Evolutionary conservation across 1,140 invertebrate genomes (phyloP), one percentile per base, ranked within the genome.

Genomic region (Zophobas atratus): DNA sequence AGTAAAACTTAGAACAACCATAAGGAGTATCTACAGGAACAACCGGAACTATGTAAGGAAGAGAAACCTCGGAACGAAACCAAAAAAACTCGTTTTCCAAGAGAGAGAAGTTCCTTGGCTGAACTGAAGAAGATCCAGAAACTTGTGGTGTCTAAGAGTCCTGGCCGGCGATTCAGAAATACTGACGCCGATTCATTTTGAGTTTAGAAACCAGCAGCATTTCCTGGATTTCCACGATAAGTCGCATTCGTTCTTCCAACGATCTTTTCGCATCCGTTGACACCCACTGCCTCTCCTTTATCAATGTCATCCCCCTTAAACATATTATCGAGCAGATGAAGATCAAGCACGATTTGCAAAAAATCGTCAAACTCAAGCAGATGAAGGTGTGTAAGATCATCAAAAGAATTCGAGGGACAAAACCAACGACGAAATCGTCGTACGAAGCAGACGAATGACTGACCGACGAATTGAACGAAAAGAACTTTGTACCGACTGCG

Each of bases 341-440:
- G n/a, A 63, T 4, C 38, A 41, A 76, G 33, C 41, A 34, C 34
- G 33, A 51, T 36, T 1, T n/a, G 6, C 60, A 80, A 33, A 83
- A 86, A 55, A 84, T 86, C 20, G 57, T 80, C 1, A 84, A 86
- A 72, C 75, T 87, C 6, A 83, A 86, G 34, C 84, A 87, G 48
- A 70, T 83, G 43, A 87, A 85, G 70, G 84, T 85, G 1, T 86
- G 83, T 75, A 82, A 84, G 53, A 84, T 86, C 34, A 86, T 87
- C 46, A 84, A 87, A 77, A 83, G 80, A 79, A 82, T 20, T 71
- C 72, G 1, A 51, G 76, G 34, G 82, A 81, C 46, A 81, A 77
- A 49, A 76, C 74, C 82, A 84, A 76, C 43, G 84, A 87, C 2
- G 84, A 88, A 77, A 84, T 88, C 41, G 84, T 84, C 46, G 83